Evolutionary conservation across 2,113 vertebrate species (phyloP), one percentile per base, ranked within the genome.

Genomic region (Hirundichthys speculiger): DNA sequence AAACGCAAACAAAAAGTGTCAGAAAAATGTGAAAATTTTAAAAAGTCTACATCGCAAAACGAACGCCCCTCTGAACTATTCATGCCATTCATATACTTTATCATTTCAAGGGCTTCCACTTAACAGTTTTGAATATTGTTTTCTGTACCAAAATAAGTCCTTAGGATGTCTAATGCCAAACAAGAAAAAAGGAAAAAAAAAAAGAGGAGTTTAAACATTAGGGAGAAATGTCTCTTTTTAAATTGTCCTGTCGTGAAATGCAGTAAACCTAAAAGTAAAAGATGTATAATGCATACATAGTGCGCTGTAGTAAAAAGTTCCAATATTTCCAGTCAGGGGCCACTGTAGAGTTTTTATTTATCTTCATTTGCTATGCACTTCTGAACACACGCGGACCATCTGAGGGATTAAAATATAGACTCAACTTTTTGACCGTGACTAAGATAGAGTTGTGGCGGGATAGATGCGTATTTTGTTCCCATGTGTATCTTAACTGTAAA

Each of bases 101-200:
- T 71, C 2, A 49, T 69, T 80, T 85, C 57, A 86, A 81, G 83
- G 83, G 83, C 79, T 87, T 86, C 79, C 65, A 77, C 63, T 4
- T 47, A 14, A 48, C 25, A 27, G 19, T 75, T 75, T 38, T 25
- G 47, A 53, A 64, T 57, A 49, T 18, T 20, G n/a, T 43, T 70
- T 10, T 63, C 41, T 63, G 46, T 45, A 66, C 19, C 13, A 46
- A 5, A 70, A 69, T 8, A 21, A 62, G 21, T 55, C 16, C 48
- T 61, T 49, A 69, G 49, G 65, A 61, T 64, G 49, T 69, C 2
- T 30, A 56, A n/a, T n/a, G n/a, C n/a, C n/a, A n/a, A n/a, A n/a
- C n/a, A n/a, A 73, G n/a, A 54, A 16, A 43, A 64, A 73, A 38
- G 0, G 5, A 2, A 15, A 20, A 53, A 66, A 3, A 11, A 0